phyloP scores from a whole-genome alignment of 2,113 vertebrate species.

The Heliornis fulica region DNA sequence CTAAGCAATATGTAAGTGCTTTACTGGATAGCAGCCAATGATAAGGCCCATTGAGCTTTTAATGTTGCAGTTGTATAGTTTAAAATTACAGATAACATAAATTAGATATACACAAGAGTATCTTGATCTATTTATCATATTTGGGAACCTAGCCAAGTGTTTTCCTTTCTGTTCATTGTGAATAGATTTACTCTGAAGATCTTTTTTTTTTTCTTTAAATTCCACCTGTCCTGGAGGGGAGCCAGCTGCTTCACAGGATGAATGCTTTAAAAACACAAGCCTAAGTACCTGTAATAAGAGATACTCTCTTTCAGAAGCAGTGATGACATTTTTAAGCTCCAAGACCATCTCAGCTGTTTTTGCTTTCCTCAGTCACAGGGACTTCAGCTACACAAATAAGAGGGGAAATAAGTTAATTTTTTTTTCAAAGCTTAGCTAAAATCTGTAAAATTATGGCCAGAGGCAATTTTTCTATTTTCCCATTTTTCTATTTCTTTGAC shows the following conservation, averaged over 20 bases:
- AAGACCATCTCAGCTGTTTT: neutral
- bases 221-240: neutral
- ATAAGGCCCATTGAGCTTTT: neutral
- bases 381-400: neutral
- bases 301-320: neutral
- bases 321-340: neutral
- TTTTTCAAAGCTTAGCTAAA: neutral
- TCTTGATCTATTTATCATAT: neutral
- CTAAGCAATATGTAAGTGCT: neutral
- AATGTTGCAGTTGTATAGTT: neutral
- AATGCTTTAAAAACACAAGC: neutral
- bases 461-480: neutral
- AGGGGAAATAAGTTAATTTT: neutral
- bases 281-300: neutral
- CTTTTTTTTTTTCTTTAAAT: neutral
- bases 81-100: constrained; percentile 11
- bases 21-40: constrained; percentile 7
- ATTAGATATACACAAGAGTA: neutral
- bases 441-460: neutral
- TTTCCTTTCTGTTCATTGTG: neutral
- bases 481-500: neutral
- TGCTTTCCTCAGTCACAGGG: neutral
- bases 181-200: neutral
- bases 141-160: neutral
- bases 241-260: neutral